Evolutionary conservation across 2,113 vertebrate species (phyloP), one percentile per base, ranked within the genome.

Genomic region (Gasterosteus nipponicus): DNA sequence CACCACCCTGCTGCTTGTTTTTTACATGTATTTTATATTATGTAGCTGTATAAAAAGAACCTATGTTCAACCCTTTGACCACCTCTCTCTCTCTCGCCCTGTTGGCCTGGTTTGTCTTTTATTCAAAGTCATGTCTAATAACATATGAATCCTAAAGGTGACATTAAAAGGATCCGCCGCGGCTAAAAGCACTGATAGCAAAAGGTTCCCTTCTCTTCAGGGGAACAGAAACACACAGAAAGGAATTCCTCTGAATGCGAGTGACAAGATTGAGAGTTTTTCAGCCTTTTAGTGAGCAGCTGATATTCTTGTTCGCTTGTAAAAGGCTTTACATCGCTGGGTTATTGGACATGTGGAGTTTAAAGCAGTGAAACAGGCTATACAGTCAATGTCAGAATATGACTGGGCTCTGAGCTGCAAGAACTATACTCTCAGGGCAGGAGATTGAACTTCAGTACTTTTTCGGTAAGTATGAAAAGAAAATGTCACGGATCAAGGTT

Each of bases 81-180:
- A 7, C 38, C 49, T 22, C 33, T 35, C 33, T 33, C 33, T 35
- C 33, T 35, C 33, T 35, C 33, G 33, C 33, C 33, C 33, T 35
- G 19, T 51, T 18, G 79, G 53, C 70, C 88, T 83, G 80, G 81
- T 86, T 87, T 47, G 46, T 84, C 59, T 81, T 78, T 69, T 69
- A 75, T 84, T 78, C 69, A 41, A 80, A 79, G 73, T 65, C 72
- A 44, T 39, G 66, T 90, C 87, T 89, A 66, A 85, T 78, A 81
- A 79, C 61, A 56, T 33, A 80, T 86, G 85, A 85, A 87, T 88
- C 81, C 81, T 83, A 83, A 76, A 83, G 76, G 83, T 87, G 87
- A 89, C 87, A 78, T 83, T 93, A 90, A 93, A 91, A 93, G 89
- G 82, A 83, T 85, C 62, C 72, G 59, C 82, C 74, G 31, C 22